These are phyloP conservation scores for Aphyosemion australe DNA, from an alignment of 2,113 vertebrate species.

Conservation along the genomic window DNA sequence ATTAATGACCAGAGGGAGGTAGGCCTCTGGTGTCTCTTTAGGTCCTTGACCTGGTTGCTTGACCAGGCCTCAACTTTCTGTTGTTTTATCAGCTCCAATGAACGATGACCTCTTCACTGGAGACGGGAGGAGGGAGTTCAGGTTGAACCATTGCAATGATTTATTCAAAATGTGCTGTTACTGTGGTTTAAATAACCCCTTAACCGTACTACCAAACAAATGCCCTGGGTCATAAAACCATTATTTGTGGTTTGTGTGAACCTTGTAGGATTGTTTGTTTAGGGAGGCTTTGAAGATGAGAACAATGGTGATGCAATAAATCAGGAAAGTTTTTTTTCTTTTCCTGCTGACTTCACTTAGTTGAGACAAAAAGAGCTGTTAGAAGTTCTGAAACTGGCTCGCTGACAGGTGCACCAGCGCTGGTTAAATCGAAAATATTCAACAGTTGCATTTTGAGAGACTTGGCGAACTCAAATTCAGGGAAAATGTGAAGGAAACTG, in stretches of 20 bases:
- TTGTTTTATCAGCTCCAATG: conserved; percentile 66
- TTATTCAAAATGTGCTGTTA: background rate
- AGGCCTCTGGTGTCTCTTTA: conserved; percentile 46
- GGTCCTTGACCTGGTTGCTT: conserved; percentile 66
- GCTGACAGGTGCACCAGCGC: conserved; percentile 17
- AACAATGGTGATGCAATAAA: conserved; percentile 45
- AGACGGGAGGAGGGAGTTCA: conserved; percentile 5
- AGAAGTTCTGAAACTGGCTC: conserved; percentile 15
- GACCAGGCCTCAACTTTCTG: conserved; percentile 48
- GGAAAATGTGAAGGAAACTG: conserved; percentile 39
- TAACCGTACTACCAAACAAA: background rate
- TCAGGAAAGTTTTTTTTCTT: conserved; percentile 5
- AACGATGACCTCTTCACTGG: conserved; percentile 47
- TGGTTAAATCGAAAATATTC: conserved; percentile 30
- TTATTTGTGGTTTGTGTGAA: conserved; percentile 21
- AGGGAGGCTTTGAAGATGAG: conserved; percentile 50
- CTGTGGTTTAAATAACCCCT: background rate
- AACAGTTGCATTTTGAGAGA: conserved; percentile 19
- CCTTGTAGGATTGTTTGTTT: conserved; percentile 29
- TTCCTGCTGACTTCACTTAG: background rate
- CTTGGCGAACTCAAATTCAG: conserved; percentile 4
- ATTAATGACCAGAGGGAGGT: conserved; percentile 58
- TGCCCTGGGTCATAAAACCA: conserved; percentile 10
- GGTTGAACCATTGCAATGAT: conserved; percentile 5
- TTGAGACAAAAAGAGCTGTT: conserved; percentile 1